Conservation (phyloP, 2,113 vertebrate genomes). For the Lasiurus cinereus region DNA sequence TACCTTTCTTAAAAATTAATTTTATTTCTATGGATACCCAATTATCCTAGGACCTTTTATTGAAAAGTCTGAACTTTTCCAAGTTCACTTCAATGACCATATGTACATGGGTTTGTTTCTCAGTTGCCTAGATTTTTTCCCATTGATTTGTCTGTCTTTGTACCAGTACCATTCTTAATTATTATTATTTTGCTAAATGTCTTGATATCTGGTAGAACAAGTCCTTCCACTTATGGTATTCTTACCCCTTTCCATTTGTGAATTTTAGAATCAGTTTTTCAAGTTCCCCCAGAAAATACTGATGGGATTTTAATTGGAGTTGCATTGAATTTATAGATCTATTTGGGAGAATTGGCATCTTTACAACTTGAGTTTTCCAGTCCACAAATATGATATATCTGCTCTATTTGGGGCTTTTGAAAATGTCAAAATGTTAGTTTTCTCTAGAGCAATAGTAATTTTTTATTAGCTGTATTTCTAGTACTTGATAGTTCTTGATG, state of each 20-base stretch:
- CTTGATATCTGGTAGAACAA: not conserved
- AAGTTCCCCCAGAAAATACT: not conserved
- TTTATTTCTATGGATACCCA: not conserved
- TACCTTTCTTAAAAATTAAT: not conserved
- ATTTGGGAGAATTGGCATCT: slow-evolving; percentile 15
- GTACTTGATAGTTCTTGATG: not conserved
- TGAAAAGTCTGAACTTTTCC: not conserved
- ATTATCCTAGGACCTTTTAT: not conserved
- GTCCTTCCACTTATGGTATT: not conserved
- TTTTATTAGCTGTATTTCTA: not conserved
- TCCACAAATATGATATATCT: not conserved
- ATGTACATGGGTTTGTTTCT: not conserved
- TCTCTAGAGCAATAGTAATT: not conserved
- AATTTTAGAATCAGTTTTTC: slow-evolving; percentile 35
- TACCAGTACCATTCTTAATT: not conserved
- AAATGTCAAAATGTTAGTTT: not conserved
- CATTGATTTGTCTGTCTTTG: not conserved
- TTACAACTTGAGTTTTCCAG: not conserved
- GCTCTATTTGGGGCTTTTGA: not conserved
- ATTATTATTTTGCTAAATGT: slow-evolving; percentile 14
- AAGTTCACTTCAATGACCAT: not conserved
- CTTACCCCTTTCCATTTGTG: slow-evolving; percentile 35
- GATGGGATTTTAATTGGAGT: slow-evolving; percentile 2
- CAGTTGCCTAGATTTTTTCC: not conserved
- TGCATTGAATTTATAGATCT: slow-evolving; percentile 7